Evolutionary conservation across 2,888 invertebrate genomes (phyloP).

Genomic region (Zhuqinia jingwanae): DNA sequence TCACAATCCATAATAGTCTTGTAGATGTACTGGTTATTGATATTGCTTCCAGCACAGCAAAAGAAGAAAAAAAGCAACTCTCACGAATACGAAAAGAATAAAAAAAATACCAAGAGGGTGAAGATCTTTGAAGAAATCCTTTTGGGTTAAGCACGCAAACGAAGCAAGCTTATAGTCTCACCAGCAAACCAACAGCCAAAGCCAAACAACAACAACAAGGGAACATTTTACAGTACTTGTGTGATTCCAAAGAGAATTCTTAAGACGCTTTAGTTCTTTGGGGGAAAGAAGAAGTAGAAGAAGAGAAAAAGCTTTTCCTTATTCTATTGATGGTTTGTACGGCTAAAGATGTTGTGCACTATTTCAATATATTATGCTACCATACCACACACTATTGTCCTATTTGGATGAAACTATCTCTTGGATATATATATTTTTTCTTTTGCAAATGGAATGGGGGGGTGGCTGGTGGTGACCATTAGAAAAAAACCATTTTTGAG

Average conservation of each 20-base stretch:
- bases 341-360: not conserved
- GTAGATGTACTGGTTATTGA: conserved; percentile 62
- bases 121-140: conserved; percentile 42
- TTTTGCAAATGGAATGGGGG: conserved; percentile 51
- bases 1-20: conserved; percentile 46
- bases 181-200: conserved; percentile 16
- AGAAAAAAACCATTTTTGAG: conserved; percentile 59
- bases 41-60: conserved; percentile 60
- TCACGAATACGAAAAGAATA: conserved; percentile 25
- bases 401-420: too few relatives aligned
- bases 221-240: conserved; percentile 66
- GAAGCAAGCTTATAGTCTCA: too few relatives aligned
- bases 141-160: conserved; percentile 18
- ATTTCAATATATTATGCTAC: not conserved
- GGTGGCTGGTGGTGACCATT: conserved; percentile 47
- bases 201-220: conserved; percentile 62
- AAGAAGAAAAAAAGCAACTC: not conserved
- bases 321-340: conserved; percentile 27
- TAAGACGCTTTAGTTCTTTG: conserved; percentile 53
- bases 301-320: conserved; percentile 6
- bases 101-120: conserved; percentile 23
- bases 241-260: conserved; percentile 67
- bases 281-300: conserved; percentile 16
- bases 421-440: too few relatives aligned
- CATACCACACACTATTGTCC: conserved; percentile 1